Evolutionary conservation across 2,113 vertebrate genomes (phyloP), one percentile per base, ranked within the genome.

Genomic region (Syngnathus typhle): DNA sequence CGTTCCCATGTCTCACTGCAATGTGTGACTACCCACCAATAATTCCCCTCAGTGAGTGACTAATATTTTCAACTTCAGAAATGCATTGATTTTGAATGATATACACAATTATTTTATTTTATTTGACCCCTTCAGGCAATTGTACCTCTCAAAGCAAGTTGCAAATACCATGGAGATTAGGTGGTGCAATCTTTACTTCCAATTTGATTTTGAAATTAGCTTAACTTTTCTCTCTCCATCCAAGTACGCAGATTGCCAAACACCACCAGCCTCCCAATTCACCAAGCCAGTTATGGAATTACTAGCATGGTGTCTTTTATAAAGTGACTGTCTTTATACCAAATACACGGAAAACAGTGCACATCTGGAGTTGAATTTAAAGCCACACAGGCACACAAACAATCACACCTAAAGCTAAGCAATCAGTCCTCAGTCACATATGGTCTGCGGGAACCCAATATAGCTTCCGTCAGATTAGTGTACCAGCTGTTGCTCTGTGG

Each of bases 361-460:
- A 72, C 67, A 81, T 65, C 69, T 81, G 65, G 67, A 76, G 72
- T 54, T 74, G 74, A 61, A 66, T 51, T 71, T 62, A 37, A 32
- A 74, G 63, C 41, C 54, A 16, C 51, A 8, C 43, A 56, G 37
- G 7, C 44, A 36, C 5, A 19, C 59, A 39, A 41, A 47, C 65
- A 11, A 18, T 62, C 64, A 15, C 68, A 66, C 60, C 66, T 41
- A 46, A 19, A 65, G 61, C 74, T 58, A 68, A 73, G 68, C 10
- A 76, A 75, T 73, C 76, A 69, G 74, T 76, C 46, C 18, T 60
- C 59, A 7, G 46, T 69, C 67, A 74, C 78, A 78, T 66, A 72
- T 79, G 77, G 63, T 49, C 68, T 68, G 46, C 38, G 59, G 72
- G 69, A 73, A 52, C 27, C 51, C 36, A 32, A 80, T 68, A 75